Base-by-base conservation (phyloP, 2,888 invertebrate genomes). In the Macrophya alboannulata region DNA sequence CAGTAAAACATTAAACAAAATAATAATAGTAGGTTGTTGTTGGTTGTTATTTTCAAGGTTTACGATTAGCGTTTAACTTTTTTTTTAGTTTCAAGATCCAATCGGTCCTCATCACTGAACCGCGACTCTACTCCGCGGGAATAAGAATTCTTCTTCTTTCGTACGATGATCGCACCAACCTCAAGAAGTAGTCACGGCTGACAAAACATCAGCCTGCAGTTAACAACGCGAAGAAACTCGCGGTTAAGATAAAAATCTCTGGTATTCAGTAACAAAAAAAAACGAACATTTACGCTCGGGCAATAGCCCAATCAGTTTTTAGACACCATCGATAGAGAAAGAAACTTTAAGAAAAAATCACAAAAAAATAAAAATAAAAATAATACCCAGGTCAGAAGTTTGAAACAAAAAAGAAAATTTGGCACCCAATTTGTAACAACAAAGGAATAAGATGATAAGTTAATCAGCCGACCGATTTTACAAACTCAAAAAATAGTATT, bases 231-330 rank as follows among this genome's bases (percentile, higher is more conserved):
- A 77, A 77, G 55, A 77, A 77, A n/a, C 72, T 74, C 45, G 72
- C 40, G 72, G 72, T 74, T 74, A 45, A 74, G 72, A 45, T 74
- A 43, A 62, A 62, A 62, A 59, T 81, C 81, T 81, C 43, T 17
- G 81, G 81, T 81, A 81, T 81, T 81, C 81, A 25, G 21, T n/a
- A 81, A 40, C 40, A 62, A 31, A 77, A 81, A 77, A 81, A 81
- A 81, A 62, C 62, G 8, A 43, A 59, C 62, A 59, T 62, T 76
- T 31, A 62, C 59, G 15, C 40, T 17, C 43, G 43, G 40, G 62
- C 43, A 55, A 55, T 51, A 17, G n/a, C 17, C 55, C 2, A 8
- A 55, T 55, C 48, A 55, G 37, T 77, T 77, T 77, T 77, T 55
- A 1, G 2, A 55, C 37, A 8, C 8, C 31, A n/a, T 77, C n/a